These are phyloP conservation scores for Ophion ellenae DNA, from an alignment of 2,888 invertebrate species.

Conservation along the genomic window DNA sequence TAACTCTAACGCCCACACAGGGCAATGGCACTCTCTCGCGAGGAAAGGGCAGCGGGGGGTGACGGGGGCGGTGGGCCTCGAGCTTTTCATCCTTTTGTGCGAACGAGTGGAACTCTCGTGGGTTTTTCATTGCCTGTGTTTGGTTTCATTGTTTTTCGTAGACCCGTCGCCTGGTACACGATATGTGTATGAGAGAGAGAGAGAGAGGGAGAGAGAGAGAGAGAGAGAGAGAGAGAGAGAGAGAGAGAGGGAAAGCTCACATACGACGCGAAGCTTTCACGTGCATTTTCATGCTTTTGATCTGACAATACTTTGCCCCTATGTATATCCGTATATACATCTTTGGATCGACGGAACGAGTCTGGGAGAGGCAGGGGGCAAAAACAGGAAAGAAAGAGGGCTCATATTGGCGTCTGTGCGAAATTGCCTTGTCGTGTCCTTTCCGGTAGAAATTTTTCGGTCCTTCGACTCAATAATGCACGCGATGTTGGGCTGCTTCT, in stretches of 20 bases:
- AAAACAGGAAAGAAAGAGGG: constrained; percentile 36
- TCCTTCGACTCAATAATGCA: constrained; percentile 61
- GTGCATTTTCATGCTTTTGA: constrained; percentile 77
- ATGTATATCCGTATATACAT: constrained; percentile 53
- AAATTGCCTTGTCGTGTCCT: constrained; percentile 63
- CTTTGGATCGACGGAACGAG: constrained; percentile 48
- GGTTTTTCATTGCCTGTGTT: constrained; percentile 81
- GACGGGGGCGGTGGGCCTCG: not conserved
- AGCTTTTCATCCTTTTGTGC: constrained; percentile 75
- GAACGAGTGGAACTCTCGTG: constrained; percentile 68
- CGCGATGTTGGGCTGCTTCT: not conserved
- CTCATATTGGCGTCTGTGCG: constrained; percentile 63
- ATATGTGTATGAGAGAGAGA: constrained; percentile 10
- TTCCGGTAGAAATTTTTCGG: constrained; percentile 45
- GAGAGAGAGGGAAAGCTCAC: not conserved
- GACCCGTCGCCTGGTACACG: constrained; percentile 24
- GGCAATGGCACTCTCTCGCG: constrained; percentile 56
- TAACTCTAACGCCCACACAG: constrained; percentile 68
- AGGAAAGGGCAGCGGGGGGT: constrained; percentile 64
- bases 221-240: not conserved
- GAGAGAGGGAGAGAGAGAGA: not conserved
- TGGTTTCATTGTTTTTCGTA: constrained; percentile 80
- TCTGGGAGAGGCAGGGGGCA: constrained; percentile 29
- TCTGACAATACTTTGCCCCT: constrained; percentile 71
- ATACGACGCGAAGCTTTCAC: constrained; percentile 41